Evolutionary conservation across 2,888 invertebrate genomes (phyloP).

Genomic region (Tyria jacobaeae): DNA sequence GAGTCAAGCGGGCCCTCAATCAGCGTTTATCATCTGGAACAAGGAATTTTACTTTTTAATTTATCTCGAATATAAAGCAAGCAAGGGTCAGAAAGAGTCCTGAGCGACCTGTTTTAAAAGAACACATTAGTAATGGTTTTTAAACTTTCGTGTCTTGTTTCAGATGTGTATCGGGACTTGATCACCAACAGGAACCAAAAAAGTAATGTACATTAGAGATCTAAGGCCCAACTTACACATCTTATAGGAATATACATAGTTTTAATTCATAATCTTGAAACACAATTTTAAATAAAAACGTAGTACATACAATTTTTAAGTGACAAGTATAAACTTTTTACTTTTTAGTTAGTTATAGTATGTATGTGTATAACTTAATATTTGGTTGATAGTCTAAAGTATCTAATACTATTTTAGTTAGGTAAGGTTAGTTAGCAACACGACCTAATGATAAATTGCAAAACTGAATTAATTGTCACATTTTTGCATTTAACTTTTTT

Average conservation of each 20-base stretch:
- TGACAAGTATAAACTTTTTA: too few species aligned
- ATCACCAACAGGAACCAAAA: not conserved
- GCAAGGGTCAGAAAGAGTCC: conserved; percentile 67
- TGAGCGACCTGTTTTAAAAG: conserved; percentile 77
- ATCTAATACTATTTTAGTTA: not conserved
- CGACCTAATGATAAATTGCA: not conserved
- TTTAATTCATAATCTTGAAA: not conserved
- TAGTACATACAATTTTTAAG: too few species aligned
- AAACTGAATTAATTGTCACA: not conserved
- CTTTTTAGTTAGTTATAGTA: not conserved
- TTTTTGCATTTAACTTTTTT: too few species aligned
- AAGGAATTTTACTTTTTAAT: conserved; percentile 82
- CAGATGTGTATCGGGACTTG: not conserved
- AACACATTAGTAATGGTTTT: conserved; percentile 22
- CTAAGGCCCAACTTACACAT: not conserved
- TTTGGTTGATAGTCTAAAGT: not conserved
- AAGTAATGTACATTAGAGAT: not conserved
- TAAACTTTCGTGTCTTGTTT: not conserved
- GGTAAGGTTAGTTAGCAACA: too few species aligned
- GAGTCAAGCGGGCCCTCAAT: conserved; percentile 80
- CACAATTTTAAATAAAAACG: too few species aligned
- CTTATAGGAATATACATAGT: not conserved
- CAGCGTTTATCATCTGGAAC: conserved; percentile 85
- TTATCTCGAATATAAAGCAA: conserved; percentile 53
- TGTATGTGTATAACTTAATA: not conserved